phyloP scores from a whole-genome alignment of 2,797 vertebrate species.

The Xiphophorus birchmanni region DNA sequence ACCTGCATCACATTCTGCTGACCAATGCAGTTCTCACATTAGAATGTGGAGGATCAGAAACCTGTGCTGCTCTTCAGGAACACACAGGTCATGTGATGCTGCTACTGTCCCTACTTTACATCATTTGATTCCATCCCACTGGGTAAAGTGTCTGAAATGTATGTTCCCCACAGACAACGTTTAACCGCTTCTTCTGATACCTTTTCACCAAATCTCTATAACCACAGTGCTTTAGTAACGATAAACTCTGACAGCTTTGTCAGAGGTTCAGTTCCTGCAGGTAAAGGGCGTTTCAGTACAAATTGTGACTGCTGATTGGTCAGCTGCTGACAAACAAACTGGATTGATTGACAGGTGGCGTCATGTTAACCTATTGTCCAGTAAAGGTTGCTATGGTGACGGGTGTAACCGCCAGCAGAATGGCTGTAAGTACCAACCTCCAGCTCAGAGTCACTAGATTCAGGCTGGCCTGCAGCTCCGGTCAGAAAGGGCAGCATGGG shows the following conservation, averaged over 20 bases:
- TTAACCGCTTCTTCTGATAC: no score
- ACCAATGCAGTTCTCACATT: background rate
- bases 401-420: background rate
- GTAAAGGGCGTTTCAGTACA: no score
- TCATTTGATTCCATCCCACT: background rate
- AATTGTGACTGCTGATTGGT: no score
- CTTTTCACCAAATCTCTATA: no score
- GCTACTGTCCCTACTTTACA: background rate
- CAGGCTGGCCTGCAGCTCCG: slow-evolving; percentile 83
- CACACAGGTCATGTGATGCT: background rate
- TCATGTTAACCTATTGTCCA: no score
- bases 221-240: no score
- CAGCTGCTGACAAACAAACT: no score
- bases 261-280: no score
- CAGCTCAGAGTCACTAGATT: slow-evolving; percentile 93
- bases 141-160: no score
- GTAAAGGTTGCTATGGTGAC: background rate
- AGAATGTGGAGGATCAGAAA: background rate
- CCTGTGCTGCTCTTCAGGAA: background rate
- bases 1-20: background rate
- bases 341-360: no score
- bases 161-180: no score
- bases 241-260: no score
- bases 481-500: slow-evolving; percentile 93
- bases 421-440: slow-evolving; percentile 80